Evolutionary conservation across 2,113 vertebrate species (phyloP), one percentile per base, ranked within the genome.

Genomic region (Menidia beryllina): DNA sequence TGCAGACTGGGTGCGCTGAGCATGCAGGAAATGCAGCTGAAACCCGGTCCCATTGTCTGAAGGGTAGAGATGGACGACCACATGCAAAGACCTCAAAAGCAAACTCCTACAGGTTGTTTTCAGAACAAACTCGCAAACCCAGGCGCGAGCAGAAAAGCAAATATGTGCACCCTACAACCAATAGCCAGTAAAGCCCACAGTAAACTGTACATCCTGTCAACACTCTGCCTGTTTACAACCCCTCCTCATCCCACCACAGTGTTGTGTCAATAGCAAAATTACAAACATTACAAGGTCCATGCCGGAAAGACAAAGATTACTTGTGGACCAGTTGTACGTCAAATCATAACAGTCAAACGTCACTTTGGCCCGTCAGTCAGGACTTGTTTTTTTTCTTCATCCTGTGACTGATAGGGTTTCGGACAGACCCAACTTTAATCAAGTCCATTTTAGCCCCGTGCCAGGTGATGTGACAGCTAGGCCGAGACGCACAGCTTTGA

Each of bases 371-470:
- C 36, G 48, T 89, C 86, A 82, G 23, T 84, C 78, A 64, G 54
- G 54, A 21, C 47, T 20, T 15, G 49, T 59, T 50, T 62, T 47
- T 72, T 79, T 55, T 57, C 71, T 34, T n/a, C n/a, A 41, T 41
- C 19, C 21, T 19, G 39, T 71, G 83, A 86, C 51, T 75, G 88
- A 89, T 74, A 43, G 26, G 21, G 47, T 54, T 71, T 8, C 75
- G 69, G 86, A 88, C 79, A 86, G 76, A 85, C 84, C 71, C 83
- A 81, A 79, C 85, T 92, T 88, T 86, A 83, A 91, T 91, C 83
- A 64, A 86, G 75, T 43, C 72, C 79, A 63, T 72, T 75, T 86
- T 43, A 70, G 86, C 59, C 71, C n/a, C 51, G 69, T 71, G 83
- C 25, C 69, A n/a, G 51, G 19, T 50, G 64, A 45, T 49, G 65